Evolutionary conservation across 2,113 vertebrate species (phyloP), one percentile per base, ranked within the genome.

Genomic region (Leptobrachium ailaonicum): DNA sequence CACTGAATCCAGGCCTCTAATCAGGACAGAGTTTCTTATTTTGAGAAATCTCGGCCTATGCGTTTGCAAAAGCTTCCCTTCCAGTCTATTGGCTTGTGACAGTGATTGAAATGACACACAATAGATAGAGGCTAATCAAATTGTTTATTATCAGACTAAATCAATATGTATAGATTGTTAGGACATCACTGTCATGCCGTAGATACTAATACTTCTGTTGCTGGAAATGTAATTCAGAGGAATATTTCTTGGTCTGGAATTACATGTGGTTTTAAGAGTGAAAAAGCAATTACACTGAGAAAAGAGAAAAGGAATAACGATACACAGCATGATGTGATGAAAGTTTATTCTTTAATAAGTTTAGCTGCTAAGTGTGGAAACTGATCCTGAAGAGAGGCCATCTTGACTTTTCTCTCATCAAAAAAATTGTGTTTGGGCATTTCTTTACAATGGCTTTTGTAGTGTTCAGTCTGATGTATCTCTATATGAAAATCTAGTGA

Each of bases 81-180:
- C 95, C 93, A 95, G 95, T 95, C 92, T 92, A 91, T 95, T 93
- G 95, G 92, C 93, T 88, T 86, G 89, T 91, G 94, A 93, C 94
- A 94, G 95, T 97, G 96, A 98, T 98, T 96, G 96, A 96, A 98
- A 96, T 97, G 96, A 97, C 96, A 97, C 96, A 94, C 95, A 94
- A 92, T 94, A 96, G 96, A 97, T 95, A 95, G 95, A 95, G 94
- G 95, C 96, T 98, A 99, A 98, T 99, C 98, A 98, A 98, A 99
- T 98, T 98, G 96, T 98, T 98, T 98, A 97, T 98, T 96, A 99
- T 98, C 95, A 96, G 95, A 95, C 93, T 95, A 92, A 98, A 98
- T 98, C 98, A 98, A 98, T 98, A 98, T 95, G 94, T 99, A 98
- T 99, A 95, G 96, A 99, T 98, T 96, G 96, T 95, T 94, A 96